These are phyloP conservation scores for Pollimyrus isidori DNA, from an alignment of 2,113 vertebrate genomes.

Conservation along the genomic window DNA sequence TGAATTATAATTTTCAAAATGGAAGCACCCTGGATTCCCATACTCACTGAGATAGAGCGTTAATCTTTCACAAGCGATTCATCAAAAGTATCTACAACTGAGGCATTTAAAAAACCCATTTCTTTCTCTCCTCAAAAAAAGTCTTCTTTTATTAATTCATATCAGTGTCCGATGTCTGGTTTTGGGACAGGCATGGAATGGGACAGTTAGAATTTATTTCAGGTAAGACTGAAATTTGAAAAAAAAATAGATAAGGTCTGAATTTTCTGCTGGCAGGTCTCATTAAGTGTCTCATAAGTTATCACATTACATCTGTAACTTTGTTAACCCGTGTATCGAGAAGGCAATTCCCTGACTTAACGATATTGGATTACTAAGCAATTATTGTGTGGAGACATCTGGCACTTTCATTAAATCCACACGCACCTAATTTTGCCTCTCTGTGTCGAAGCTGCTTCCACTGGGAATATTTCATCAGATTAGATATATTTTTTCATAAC, in stretches of 20 bases:
- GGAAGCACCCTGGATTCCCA: background rate
- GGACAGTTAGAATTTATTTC: background rate
- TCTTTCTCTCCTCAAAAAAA: background rate
- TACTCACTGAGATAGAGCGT: background rate
- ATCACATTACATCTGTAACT: background rate
- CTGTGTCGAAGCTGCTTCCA: background rate
- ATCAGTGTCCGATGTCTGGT: background rate
- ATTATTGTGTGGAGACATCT: background rate
- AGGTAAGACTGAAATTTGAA: slow-evolving; percentile 27
- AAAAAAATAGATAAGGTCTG: background rate
- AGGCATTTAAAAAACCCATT: background rate
- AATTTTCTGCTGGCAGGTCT: background rate
- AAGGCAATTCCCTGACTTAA: slow-evolving; percentile 1
- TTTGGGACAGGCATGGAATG: background rate
- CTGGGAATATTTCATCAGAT: background rate
- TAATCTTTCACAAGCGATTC: background rate
- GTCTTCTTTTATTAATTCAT: background rate
- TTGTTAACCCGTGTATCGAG: background rate
- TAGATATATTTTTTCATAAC: background rate
- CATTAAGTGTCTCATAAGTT: background rate
- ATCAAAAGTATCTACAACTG: background rate
- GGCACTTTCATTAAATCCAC: slow-evolving; percentile 9
- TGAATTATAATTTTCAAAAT: slow-evolving; percentile 42
- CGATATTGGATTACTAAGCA: background rate
- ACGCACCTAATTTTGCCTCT: background rate